These are phyloP conservation scores for Phyllostomus discolor DNA, from an alignment of 2,113 vertebrate species.

Conservation along the genomic window DNA sequence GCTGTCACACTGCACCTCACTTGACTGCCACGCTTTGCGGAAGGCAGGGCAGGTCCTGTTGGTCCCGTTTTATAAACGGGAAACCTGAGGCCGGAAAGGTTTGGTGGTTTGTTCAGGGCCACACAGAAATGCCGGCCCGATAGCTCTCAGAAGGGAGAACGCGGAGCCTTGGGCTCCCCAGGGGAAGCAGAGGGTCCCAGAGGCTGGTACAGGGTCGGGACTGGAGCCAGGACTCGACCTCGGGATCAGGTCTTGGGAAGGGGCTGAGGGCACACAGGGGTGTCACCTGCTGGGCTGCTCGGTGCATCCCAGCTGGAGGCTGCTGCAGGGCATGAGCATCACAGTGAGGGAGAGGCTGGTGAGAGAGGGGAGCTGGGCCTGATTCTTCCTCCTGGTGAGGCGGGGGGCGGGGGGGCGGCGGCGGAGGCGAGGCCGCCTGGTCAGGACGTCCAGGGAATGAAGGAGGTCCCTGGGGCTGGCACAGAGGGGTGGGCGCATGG, in stretches of 20 bases:
- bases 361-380: background rate
- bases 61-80: background rate
- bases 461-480: background rate
- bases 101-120: background rate
- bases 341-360: background rate
- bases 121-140: background rate
- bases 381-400: background rate
- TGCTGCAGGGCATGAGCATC: fast-evolving
- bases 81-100: background rate
- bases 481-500: fast-evolving
- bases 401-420: fast-evolving
- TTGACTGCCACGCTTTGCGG: background rate
- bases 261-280: no score
- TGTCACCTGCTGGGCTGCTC: background rate
- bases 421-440: background rate
- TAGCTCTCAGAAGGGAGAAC: background rate
- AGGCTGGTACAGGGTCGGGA: background rate
- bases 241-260: background rate
- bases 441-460: background rate
- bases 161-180: background rate
- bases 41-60: background rate
- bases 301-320: background rate
- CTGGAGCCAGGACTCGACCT: background rate
- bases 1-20: background rate
- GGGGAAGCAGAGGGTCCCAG: background rate